These are phyloP conservation scores for Scolopax mira DNA, from an alignment of 2,113 vertebrate species.

Conservation along the genomic window DNA sequence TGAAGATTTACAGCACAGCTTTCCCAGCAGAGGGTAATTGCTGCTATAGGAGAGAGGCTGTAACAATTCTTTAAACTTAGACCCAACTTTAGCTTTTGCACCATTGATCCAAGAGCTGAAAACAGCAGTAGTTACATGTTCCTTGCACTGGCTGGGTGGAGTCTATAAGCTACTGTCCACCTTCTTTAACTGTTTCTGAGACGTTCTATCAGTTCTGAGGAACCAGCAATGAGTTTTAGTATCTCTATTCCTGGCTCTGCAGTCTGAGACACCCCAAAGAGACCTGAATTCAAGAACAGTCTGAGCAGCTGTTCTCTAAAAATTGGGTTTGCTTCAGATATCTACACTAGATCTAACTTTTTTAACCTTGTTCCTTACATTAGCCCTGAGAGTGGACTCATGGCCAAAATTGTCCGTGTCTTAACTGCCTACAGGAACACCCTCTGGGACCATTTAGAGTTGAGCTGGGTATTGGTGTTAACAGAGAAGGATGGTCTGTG, in stretches of 20 bases:
- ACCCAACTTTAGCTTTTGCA: background rate
- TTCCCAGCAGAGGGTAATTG: background rate
- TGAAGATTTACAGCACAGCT: slow-evolving; percentile 19
- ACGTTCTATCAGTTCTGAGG: background rate
- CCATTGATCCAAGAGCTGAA: background rate
- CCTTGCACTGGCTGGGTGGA: background rate
- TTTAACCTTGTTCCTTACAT: background rate
- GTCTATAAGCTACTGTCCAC: background rate
- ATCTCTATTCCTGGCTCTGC: background rate
- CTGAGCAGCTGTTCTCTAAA: background rate
- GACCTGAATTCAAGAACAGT: background rate
- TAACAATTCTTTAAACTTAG: background rate
- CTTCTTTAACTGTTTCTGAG: background rate
- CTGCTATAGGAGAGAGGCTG: background rate
- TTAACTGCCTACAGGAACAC: background rate
- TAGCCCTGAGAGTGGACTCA: background rate
- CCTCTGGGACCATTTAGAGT: background rate
- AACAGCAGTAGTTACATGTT: background rate
- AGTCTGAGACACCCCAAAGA: background rate
- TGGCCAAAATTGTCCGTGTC: background rate
- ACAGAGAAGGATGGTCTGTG: background rate
- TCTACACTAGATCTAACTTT: background rate
- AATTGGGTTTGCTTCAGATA: background rate
- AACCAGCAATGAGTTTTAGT: background rate
- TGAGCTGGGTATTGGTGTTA: background rate